A percentile compares a stretch with the other conserved stretches of the same genome.
Conservation (phyloP, 2,113 vertebrate genomes). For the Brevimyrus niger region DNA sequence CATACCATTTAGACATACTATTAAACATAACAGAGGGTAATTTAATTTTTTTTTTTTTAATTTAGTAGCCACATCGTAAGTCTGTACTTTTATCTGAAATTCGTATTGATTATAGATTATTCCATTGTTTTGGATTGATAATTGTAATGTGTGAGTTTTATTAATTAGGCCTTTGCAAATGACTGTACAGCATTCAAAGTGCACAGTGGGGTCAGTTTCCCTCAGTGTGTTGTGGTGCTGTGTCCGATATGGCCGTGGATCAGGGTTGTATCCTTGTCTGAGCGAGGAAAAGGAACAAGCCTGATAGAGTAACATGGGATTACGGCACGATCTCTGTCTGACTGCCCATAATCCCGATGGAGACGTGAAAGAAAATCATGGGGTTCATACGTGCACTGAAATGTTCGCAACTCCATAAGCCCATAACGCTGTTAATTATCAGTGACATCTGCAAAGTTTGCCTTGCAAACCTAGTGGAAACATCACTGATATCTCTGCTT, state of each 20-base stretch:
- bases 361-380: not conserved
- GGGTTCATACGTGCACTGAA: not conserved
- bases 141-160: not conserved
- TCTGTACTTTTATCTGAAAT: not conserved
- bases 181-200: not conserved
- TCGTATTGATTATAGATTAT: not conserved
- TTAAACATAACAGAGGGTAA: not conserved
- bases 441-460: not conserved
- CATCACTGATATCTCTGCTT: not conserved
- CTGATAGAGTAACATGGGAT: not conserved
- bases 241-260: not conserved
- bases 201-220: not conserved
- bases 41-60: too few relatives aligned
- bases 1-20: not conserved
- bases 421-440: not conserved
- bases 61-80: not conserved
- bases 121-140: not conserved
- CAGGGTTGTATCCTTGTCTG: not conserved
- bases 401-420: not conserved
- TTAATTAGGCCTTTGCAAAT: not conserved
- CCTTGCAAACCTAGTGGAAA: not conserved
- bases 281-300: not conserved
- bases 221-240: not conserved
- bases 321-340: not conserved
- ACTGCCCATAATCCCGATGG: not conserved